These are phyloP conservation scores for Sylvicola cinctus DNA, from an alignment of 2,888 invertebrate species.

Conservation along the genomic window DNA sequence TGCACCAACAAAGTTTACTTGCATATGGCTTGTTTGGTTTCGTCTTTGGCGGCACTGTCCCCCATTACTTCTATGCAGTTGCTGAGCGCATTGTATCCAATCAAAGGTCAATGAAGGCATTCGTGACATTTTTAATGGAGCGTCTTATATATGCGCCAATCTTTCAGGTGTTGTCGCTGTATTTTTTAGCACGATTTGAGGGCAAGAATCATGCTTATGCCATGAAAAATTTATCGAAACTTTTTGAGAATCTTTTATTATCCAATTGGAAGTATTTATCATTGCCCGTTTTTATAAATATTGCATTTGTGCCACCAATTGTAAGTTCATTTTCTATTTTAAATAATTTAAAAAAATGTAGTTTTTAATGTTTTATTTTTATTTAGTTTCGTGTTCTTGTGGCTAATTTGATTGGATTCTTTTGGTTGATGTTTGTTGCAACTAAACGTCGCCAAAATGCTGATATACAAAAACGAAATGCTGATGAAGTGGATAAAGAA, in stretches of 20 bases:
- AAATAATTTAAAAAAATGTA: not conserved
- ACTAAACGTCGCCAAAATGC: constrained; percentile 35
- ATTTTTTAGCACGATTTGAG: constrained; percentile 53
- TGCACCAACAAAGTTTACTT: constrained; percentile 43
- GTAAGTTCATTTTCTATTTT: constrained; percentile 27
- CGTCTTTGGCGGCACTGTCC: constrained; percentile 60
- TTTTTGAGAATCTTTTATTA: constrained; percentile 24
- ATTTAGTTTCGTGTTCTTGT: constrained; percentile 55
- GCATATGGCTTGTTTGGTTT: constrained; percentile 63
- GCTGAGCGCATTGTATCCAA: constrained; percentile 38
- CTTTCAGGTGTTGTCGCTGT: constrained; percentile 51
- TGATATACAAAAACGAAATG: too few relatives aligned
- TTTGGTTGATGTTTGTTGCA: constrained; percentile 58
- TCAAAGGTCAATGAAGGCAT: constrained; percentile 30
- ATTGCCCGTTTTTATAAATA: constrained; percentile 49
- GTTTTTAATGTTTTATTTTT: constrained; percentile 4
- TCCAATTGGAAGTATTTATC: constrained; percentile 64
- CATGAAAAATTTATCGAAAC: constrained; percentile 4
- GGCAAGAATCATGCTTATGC: constrained; percentile 14
- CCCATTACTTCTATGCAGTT: constrained; percentile 53
- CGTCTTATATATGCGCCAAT: constrained; percentile 48
- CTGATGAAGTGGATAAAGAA: too few relatives aligned
- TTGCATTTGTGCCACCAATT: constrained; percentile 57
- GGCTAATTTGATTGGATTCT: constrained; percentile 53
- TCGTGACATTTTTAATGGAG: constrained; percentile 44